These are phyloP conservation scores for Orthonychiurus folsomi DNA, from an alignment of 2,888 invertebrate species.

Conservation along the genomic window DNA sequence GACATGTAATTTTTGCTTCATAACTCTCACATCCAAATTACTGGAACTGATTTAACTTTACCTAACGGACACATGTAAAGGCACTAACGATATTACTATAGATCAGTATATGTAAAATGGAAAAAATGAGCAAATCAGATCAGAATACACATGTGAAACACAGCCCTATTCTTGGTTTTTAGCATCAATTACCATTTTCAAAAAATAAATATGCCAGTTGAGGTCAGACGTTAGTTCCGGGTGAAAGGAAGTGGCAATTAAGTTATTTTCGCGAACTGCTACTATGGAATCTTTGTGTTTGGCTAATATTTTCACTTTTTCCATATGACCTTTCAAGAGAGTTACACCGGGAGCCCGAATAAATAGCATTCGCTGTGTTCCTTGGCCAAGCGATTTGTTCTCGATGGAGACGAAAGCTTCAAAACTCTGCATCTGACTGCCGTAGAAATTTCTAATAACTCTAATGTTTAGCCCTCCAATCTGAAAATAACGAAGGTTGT, in stretches of 20 bases:
- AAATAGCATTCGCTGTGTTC: not conserved
- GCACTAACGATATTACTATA: too few species aligned
- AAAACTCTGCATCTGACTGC: not conserved
- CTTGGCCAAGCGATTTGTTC: not conserved
- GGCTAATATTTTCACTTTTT: not conserved
- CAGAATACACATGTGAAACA: too few species aligned
- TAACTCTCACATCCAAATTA: too few species aligned
- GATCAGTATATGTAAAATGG: too few species aligned
- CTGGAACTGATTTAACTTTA: too few species aligned
- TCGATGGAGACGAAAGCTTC: not conserved
- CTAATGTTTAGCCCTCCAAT: slow-evolving; percentile 6
- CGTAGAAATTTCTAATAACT: slow-evolving; percentile 6
- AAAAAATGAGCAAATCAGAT: too few species aligned
- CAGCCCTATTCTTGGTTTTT: too few species aligned
- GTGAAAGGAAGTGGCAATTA: slow-evolving; percentile 3
- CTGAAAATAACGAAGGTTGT: not conserved
- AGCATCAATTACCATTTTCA: not conserved
- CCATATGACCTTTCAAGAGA: not conserved
- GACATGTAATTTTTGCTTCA: too few species aligned
- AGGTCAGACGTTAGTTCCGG: slow-evolving; percentile 2
- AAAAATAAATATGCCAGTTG: slow-evolving; percentile 1
- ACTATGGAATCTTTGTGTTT: not conserved
- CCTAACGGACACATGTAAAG: too few species aligned
- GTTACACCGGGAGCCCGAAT: not conserved
- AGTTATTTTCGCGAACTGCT: not conserved